Base-by-base conservation (phyloP, 2,113 vertebrate species). In the Andinoacara biseriatus region DNA sequence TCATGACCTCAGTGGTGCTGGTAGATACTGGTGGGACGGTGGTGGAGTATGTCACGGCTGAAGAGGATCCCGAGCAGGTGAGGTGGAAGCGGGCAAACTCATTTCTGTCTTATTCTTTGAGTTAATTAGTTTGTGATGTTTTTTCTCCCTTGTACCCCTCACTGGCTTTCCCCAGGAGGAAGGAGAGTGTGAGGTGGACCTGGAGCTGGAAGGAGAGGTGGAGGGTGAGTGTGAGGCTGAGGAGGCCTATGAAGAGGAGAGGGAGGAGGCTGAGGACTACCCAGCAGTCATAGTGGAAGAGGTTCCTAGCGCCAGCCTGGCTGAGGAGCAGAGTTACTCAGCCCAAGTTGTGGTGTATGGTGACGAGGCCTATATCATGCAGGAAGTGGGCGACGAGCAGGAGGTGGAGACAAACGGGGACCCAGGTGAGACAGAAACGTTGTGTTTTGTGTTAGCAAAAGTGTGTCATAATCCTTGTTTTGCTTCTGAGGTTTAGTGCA, bases 271-370 rank as follows among this genome's bases (percentile, higher is more conserved):
- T 5, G 89, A 86, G 87, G 95, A 96, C 62, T 96, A 95, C 79
- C 96, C 96, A 67, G 97, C 97, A 77, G 97, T 99, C 93, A 96
- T 98, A 87, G 97, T 98, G 94, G 97, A 98, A 90, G 97, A 96
- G 74, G 94, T 98, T 20, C 97, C 97, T 56, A 96, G 96, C 43
- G 96, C 96, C 80, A 93, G 93, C 86, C 87, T 97, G 58, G 10
- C 65, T 2, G 88, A 76, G 87, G 97, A 97, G 92, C 96, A 96
- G 89, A 96, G 96, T 86, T 98, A 97, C 9, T 95, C 97, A 14
- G 96, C 97, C 80, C 97, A 98, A 94, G 96, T 99, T 86, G 89
- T 98, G 91, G 96, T 99, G 88, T 99, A 96, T 57, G 96, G 96
- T 56, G 97, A 98, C 38, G 96, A 97, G 87, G 96, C 96, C 9